A percentile compares a stretch with the other conserved stretches of the same genome.
Conservation (phyloP, 2,888 invertebrate genomes). For the Orthosia incerta region DNA sequence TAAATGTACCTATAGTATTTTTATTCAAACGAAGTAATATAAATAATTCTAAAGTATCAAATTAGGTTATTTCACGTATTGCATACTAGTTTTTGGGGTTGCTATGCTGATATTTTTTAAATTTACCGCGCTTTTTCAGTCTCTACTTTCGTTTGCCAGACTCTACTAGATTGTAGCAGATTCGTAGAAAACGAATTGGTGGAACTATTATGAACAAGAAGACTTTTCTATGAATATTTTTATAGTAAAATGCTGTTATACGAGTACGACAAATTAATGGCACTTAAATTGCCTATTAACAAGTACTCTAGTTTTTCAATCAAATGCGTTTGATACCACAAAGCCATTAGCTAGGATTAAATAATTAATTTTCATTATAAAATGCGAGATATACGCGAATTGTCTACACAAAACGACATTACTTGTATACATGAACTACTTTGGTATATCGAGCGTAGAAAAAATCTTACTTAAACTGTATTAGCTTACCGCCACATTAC, state of each 20-base stretch:
- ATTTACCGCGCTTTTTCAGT: too few relatives aligned
- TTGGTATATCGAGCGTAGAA: neutral
- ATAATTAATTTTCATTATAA: neutral
- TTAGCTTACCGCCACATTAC: slow-evolving; percentile 39
- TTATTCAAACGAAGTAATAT: too few relatives aligned
- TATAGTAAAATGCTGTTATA: neutral
- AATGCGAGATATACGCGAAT: neutral
- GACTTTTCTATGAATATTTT: neutral
- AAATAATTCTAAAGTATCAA: too few relatives aligned
- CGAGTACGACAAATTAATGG: too few relatives aligned
- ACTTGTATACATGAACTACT: slow-evolving; percentile 1
- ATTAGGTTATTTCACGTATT: too few relatives aligned
- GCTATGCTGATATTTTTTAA: too few relatives aligned
- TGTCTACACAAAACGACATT: neutral
- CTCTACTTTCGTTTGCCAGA: too few relatives aligned
- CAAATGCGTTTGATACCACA: slow-evolving; percentile 5
- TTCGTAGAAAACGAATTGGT: neutral
- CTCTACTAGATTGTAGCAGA: too few relatives aligned
- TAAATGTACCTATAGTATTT: too few relatives aligned
- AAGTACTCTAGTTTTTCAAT: neutral
- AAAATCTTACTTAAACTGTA: neutral
- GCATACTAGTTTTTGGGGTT: too few relatives aligned
- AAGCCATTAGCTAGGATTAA: neutral
- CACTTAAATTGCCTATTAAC: neutral
- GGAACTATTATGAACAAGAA: neutral